Evolutionary conservation across 2,888 invertebrate genomes (phyloP), one percentile per base, ranked within the genome.

Genomic region (Drosophila fungiperda): DNA sequence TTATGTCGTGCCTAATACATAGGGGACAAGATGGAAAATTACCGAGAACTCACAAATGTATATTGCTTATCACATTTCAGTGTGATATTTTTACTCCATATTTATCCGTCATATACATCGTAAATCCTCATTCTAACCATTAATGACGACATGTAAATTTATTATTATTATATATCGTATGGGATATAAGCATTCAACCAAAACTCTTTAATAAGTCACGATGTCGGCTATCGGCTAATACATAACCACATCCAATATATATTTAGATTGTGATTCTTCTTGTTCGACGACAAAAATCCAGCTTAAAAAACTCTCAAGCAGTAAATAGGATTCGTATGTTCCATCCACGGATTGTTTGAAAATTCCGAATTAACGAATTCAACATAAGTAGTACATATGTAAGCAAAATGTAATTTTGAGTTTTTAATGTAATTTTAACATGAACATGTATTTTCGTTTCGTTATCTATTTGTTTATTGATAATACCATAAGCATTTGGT

Each of bases 391-490:
- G 20, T 77, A 80, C 67, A 77, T 83, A 74, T 75, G 69, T 77
- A 83, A 80, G 80, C 73, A 82, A 87, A 78, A 61, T 75, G 67
- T 71, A 71, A 71, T 81, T 83, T 73, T 68, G 61, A 60, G 55
- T 62, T 71, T 80, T 68, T 61, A 64, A 83, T 87, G 83, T 72
- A 67, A 64, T 63, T 77, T 70, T 85, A 83, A 83, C 77, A 88
- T 88, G 86, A 83, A 80, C 88, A 85, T 82, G 72, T 80, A 68
- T 69, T 69, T 78, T 68, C 58, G 68, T 84, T 87, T 82, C 67
- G 70, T 76, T 85, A 80, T 86, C 86, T 88, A 85, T 87, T 83
- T 79, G 65, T 87, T 87, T 76, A 76, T 76, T 76, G 64, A 76
- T 78, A 73, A 81, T 81, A 74, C 69, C 69, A 66, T 82, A 79